Base-by-base conservation (phyloP, 2,888 invertebrate genomes). In the Notodonta dromedarius region DNA sequence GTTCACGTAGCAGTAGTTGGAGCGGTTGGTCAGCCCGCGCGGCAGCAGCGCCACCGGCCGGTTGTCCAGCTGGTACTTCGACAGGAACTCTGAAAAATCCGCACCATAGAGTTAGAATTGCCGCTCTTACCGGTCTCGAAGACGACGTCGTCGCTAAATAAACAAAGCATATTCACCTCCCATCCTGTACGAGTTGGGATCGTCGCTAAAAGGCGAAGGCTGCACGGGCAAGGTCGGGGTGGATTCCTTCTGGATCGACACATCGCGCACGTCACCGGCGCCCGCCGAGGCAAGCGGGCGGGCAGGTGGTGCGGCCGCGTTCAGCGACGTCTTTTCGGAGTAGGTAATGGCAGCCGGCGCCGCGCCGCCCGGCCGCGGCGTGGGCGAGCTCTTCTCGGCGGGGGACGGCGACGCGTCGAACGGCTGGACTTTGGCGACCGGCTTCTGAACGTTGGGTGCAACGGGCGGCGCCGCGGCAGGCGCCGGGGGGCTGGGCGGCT, bases 1-100 rank as follows among this genome's bases (percentile, higher is more conserved):
- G 90, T 99, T 99, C 67, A 99, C 98, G 84, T 99, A 99, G 92
- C 99, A 99, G 90, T 98, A 99, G 91, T 99, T 99, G 69, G 98
- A 98, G 70, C 97, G 96, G 89, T 99, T 99, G 59, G 97, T 97
- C 57, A 99, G 94, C 0, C 99, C 99, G 58, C 99, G 95, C 0
- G 99, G 98, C 79, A 97, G 95, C 53, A 99, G 93, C 66, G 97
- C 96, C 39, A 97, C 96, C 0, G 97, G 95, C 64, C 96, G 95
- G 83, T 97, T 96, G 83, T 98, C 97, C 77, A 97, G 94, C 79
- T 95, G 95, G 83, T 97, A 96, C 76, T 95, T 95, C 2, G 95
- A 92, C 63, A 98, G 92, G 87, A 96, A 97, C 86, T 97, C 97
- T 95, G 94, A 78, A 94, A 95, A 54, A 24, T 2, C 11, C 42